Percentiles rank a stretch among this genome's conserved stretches.
Conservation (phyloP, 2,113 vertebrate species). For the Coptodon rendalli region DNA sequence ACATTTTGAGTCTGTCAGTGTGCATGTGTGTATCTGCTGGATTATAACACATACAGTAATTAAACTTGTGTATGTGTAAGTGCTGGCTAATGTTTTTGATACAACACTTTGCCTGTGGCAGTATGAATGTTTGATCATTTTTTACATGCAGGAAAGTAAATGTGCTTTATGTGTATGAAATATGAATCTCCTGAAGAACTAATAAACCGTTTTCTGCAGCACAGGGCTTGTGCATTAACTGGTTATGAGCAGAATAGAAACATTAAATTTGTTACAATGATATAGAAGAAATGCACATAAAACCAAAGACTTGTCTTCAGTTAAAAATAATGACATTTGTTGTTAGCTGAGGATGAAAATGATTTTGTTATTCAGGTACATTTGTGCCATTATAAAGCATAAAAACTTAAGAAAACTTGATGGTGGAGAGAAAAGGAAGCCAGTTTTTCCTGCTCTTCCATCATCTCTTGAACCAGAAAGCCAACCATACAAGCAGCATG, state of each 20-base stretch:
- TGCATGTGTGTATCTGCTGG: background rate
- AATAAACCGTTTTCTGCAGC: background rate
- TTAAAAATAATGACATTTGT: background rate
- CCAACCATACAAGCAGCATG: background rate
- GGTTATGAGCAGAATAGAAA: background rate
- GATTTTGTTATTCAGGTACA: background rate
- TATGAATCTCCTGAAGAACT: background rate
- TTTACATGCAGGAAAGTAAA: background rate
- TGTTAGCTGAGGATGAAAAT: background rate
- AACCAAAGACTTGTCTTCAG: background rate
- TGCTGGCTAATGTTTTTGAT: background rate
- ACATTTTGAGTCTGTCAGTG: background rate
- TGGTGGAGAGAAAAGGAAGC: background rate
- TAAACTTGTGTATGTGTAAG: background rate
- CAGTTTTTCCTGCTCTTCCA: background rate
- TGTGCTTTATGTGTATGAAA: background rate
- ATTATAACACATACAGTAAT: background rate
- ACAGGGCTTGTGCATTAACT: fast-evolving
- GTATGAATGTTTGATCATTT: background rate
- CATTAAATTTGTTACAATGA: fast-evolving
- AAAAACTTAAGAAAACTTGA: background rate
- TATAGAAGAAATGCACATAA: background rate
- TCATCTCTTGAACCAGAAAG: background rate
- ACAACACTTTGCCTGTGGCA: fast-evolving
- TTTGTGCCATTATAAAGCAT: fast-evolving